Conservation (phyloP, 2,888 invertebrate species). For the Cetonia aurata region DNA sequence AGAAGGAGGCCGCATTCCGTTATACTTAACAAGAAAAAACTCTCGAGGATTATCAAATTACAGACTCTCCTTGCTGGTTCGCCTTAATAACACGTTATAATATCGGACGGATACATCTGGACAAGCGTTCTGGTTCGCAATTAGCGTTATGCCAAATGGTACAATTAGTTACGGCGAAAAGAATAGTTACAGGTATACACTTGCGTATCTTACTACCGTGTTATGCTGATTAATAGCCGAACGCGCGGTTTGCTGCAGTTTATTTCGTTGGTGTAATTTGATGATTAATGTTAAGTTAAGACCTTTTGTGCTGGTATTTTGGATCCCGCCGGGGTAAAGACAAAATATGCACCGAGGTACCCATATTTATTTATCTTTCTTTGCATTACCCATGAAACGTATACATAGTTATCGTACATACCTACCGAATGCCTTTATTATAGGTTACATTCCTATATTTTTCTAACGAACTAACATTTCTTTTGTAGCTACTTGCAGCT, state of each 20-base stretch:
- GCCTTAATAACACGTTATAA: conserved; percentile 44
- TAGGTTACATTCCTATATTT: no score
- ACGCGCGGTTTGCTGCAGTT: conserved; percentile 1
- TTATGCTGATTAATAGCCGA: conserved; percentile 31
- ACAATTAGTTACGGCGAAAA: conserved; percentile 41
- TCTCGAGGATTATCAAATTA: conserved; percentile 45
- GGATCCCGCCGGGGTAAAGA: no score
- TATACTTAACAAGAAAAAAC: conserved; percentile 43
- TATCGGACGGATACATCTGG: conserved; percentile 41
- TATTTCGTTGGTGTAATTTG: conserved; percentile 4
- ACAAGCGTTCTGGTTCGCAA: conserved; percentile 33
- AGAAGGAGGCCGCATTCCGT: conserved; percentile 44
- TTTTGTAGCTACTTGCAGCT: no score
- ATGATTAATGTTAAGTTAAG: conserved; percentile 13
- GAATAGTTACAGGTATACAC: conserved; percentile 14
- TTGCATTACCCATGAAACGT: no score
- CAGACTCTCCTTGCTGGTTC: conserved; percentile 28
- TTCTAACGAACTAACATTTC: no score
- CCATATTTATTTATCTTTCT: no score
- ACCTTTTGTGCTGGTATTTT: background rate
- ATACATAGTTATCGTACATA: no score
- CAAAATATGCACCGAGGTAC: no score
- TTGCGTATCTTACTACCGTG: conserved; percentile 32
- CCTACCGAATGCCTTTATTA: no score
- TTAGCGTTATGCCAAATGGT: conserved; percentile 39